These are phyloP conservation scores for Aptenodytes forsteri DNA, from an alignment of 2,113 vertebrate species.

Conservation along the genomic window DNA sequence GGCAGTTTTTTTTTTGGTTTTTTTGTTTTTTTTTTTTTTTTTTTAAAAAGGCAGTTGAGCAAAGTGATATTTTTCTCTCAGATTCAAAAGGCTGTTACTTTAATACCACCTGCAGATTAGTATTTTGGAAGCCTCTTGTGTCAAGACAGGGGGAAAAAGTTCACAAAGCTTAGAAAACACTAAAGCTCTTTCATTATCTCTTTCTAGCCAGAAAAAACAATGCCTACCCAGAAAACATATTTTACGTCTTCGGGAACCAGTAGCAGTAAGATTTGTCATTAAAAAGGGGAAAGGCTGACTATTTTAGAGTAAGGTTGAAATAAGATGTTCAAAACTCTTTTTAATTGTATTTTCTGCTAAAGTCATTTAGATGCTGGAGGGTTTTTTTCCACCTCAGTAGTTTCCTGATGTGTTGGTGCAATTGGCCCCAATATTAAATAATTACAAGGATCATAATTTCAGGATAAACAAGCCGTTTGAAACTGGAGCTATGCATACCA, in stretches of 20 bases:
- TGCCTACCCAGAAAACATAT: background rate
- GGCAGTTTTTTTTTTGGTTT: too few relatives aligned
- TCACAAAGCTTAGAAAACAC: background rate
- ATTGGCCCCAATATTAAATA: constrained; percentile 28
- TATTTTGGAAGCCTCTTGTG: background rate
- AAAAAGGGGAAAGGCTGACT: background rate
- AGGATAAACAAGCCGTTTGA: constrained; percentile 21
- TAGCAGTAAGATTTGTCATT: background rate
- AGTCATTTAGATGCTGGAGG: background rate
- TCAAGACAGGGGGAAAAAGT: background rate
- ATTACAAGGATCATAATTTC: constrained; percentile 49
- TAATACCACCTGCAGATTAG: constrained; percentile 26
- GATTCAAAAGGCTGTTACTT: constrained; percentile 39
- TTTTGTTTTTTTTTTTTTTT: background rate
- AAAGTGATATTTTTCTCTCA: background rate
- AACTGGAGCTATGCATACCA: constrained; percentile 18
- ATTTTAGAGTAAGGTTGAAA: background rate
- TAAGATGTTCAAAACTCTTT: background rate
- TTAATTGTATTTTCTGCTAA: background rate
- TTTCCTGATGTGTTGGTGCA: constrained; percentile 2
- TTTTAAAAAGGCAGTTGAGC: background rate
- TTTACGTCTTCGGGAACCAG: background rate
- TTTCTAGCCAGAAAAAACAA: background rate
- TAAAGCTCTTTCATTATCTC: background rate
- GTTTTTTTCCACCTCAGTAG: background rate